These are phyloP conservation scores for Guaruba guarouba DNA, from an alignment of 2,113 vertebrate genomes.

Conservation along the genomic window DNA sequence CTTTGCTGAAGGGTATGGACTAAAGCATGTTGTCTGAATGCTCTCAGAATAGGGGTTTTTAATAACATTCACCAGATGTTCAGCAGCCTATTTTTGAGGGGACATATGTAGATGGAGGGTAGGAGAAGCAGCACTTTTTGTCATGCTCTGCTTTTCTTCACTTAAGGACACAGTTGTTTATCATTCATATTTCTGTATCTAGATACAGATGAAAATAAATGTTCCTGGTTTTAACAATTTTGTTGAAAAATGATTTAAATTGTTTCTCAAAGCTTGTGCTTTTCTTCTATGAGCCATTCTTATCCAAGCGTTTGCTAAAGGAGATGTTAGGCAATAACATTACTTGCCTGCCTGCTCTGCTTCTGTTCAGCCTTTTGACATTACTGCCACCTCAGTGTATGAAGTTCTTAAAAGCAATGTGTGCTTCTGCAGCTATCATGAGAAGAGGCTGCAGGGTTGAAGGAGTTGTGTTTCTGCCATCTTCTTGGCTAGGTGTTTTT, in stretches of 20 bases:
- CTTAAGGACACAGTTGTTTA: not conserved
- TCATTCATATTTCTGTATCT: not conserved
- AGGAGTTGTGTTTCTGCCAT: not conserved
- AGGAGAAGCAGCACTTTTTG: not conserved
- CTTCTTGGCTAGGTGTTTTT: not conserved
- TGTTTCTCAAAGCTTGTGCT: not conserved
- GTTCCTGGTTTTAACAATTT: not conserved
- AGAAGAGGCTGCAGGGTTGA: not conserved
- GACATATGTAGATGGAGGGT: rapidly evolving
- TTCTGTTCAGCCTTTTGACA: not conserved
- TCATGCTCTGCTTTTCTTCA: not conserved
- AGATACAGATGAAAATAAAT: not conserved
- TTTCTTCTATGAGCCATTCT: not conserved
- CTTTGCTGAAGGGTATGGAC: not conserved
- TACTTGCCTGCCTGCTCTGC: rapidly evolving
- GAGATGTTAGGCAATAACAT: rapidly evolving
- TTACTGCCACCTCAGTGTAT: not conserved
- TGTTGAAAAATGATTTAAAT: not conserved
- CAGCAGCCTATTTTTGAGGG: not conserved
- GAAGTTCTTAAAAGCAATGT: rapidly evolving
- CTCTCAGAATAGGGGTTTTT: not conserved
- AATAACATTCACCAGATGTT: not conserved
- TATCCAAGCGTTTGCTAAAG: not conserved
- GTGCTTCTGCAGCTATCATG: not conserved
- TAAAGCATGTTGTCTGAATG: not conserved